These are phyloP conservation scores for Priocnemis perturbator DNA, from an alignment of 2,888 invertebrate genomes.

Conservation along the genomic window DNA sequence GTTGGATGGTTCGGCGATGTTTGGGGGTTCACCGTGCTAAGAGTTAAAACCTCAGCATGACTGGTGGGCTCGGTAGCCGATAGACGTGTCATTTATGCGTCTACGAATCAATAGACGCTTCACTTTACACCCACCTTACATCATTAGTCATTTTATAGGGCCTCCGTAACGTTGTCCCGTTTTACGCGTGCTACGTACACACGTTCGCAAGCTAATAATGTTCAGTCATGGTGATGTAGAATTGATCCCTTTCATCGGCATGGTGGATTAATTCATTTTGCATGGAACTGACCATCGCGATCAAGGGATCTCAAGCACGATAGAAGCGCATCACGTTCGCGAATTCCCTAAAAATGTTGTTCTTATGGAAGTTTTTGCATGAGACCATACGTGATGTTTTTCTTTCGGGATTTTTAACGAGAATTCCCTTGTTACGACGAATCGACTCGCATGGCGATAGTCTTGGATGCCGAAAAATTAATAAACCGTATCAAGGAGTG, in stretches of 20 bases:
- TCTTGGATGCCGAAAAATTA: slow-evolving; percentile 40
- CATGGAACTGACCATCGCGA: no score
- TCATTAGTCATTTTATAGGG: slow-evolving; percentile 69
- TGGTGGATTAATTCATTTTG: no score
- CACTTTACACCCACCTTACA: slow-evolving; percentile 65
- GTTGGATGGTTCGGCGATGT: slow-evolving; percentile 23
- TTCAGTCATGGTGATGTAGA: no score
- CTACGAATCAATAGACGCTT: slow-evolving; percentile 72
- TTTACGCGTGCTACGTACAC: slow-evolving; percentile 49
- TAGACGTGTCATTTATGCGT: slow-evolving; percentile 74
- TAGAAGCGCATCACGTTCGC: no score
- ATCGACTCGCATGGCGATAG: no score
- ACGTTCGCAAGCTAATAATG: slow-evolving; percentile 24
- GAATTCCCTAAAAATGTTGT: no score
- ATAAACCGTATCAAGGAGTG: slow-evolving; percentile 42
- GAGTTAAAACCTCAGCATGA: slow-evolving; percentile 75
- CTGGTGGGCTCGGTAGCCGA: slow-evolving; percentile 72
- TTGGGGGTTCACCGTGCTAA: slow-evolving; percentile 64
- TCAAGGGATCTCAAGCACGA: no score
- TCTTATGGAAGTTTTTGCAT: no score
- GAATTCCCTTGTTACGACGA: no score
- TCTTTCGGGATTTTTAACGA: no score
- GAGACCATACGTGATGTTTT: no score
- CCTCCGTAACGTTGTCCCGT: slow-evolving; percentile 32
- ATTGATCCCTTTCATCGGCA: no score